phyloP scores from a whole-genome alignment of 2,888 invertebrate species.

The Myathropa florea region DNA sequence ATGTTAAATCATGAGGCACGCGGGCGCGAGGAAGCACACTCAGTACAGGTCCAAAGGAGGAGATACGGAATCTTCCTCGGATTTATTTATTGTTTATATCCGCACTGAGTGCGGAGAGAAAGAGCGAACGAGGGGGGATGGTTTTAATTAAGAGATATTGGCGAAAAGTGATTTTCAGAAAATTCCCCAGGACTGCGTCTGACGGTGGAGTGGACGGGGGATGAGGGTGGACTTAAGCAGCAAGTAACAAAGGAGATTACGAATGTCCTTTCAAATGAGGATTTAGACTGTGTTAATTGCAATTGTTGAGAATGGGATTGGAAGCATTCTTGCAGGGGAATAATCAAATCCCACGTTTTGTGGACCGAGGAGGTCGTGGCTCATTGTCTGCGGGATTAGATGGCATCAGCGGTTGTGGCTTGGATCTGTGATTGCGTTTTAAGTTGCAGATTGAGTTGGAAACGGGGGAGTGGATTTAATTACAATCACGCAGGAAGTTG shows the following conservation, averaged over 20 bases:
- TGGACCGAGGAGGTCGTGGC: background rate
- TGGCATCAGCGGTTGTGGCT: background rate
- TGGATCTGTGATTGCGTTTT: background rate
- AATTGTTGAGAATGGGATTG: slow-evolving; percentile 10
- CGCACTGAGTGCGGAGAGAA: background rate
- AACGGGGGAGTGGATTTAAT: background rate
- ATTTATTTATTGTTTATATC: slow-evolving; percentile 39
- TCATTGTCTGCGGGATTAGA: background rate
- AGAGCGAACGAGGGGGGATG: slow-evolving; percentile 9
- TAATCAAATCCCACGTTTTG: background rate
- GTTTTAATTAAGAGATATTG: slow-evolving; percentile 30
- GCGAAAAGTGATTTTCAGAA: slow-evolving; percentile 23
- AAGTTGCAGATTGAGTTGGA: background rate
- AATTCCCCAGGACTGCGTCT: background rate
- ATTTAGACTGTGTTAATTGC: slow-evolving; percentile 39
- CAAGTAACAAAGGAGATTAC: slow-evolving; percentile 24
- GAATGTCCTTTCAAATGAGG: slow-evolving; percentile 24
- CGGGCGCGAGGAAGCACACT: background rate
- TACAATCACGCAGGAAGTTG: background rate
- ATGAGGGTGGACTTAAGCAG: background rate
- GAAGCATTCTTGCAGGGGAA: background rate
- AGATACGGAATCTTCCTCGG: background rate
- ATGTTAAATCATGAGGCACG: slow-evolving; percentile 45
- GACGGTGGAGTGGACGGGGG: no score
- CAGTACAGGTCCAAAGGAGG: background rate